Evolutionary conservation across 2,888 invertebrate genomes (phyloP), one percentile per base, ranked within the genome.

Genomic region (Drosophila birchii): DNA sequence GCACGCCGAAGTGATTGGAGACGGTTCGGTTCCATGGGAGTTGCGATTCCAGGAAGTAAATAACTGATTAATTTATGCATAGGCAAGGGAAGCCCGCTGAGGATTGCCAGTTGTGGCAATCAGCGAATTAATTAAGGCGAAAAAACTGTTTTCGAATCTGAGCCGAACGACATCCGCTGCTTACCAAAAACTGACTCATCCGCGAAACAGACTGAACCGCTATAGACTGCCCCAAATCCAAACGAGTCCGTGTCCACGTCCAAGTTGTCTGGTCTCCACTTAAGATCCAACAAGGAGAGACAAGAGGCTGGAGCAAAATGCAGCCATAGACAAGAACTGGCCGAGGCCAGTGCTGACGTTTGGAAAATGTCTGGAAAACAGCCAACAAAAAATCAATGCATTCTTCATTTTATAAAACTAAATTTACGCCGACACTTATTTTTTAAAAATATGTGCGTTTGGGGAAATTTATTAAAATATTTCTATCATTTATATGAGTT

Each of bases 161-260:
- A 39, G 54, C 45, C 26, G 39, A 56, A 58, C 77, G 51, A 78
- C 81, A 82, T 81, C 81, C 80, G 83, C 63, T 80, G 68, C 58
- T 64, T 78, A 80, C 78, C 71, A 62, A 69, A 55, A 72, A 68
- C 57, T 69, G 70, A 74, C 47, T 67, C 56, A 73, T 69, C 56
- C 71, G 58, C 70, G 54, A 78, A 67, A 70, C 76, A 76, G 67
- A 60, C 51, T 53, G 60, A 76, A 45, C 73, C 78, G 86, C 80
- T 62, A 72, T 66, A 57, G 69, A 43, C 70, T 83, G 83, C 80
- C 83, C 86, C 78, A 80, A 82, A 80, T 83, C 57, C 16, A 67
- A 80, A 71, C 88, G 54, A 78, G 88, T 81, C 71, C 75, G 62
- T 59, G 54, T 63, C 67, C 51, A 54, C 64, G 20, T 36, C 29